Evolutionary conservation across 1,140 invertebrate genomes (phyloP).

Genomic region (Zaprionus vittiger): DNA sequence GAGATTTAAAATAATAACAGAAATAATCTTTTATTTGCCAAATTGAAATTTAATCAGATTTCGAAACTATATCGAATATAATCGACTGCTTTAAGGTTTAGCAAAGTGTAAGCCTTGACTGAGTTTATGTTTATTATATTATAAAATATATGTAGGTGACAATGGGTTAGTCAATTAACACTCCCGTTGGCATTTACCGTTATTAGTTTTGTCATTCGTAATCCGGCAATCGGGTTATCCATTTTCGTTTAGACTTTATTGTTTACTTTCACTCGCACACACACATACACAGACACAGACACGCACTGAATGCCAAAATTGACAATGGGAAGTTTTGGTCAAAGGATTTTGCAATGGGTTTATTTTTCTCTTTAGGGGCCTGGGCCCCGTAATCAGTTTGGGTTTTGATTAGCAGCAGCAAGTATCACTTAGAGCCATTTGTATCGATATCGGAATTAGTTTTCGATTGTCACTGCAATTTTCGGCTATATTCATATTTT

Average conservation of each 20-base stretch:
- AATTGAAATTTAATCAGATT: too few relatives aligned
- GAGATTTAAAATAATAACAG: too few relatives aligned
- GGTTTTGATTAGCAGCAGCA: slow-evolving; percentile 1
- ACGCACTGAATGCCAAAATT: slow-evolving; percentile 24
- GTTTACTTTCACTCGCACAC: slow-evolving; percentile 67
- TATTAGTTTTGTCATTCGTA: slow-evolving; percentile 60
- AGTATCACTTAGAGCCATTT: slow-evolving; percentile 9
- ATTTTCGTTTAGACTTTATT: slow-evolving; percentile 61
- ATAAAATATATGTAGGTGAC: background rate
- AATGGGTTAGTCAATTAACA: slow-evolving; percentile 30
- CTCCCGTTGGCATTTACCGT: slow-evolving; percentile 56
- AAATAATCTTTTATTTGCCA: too few relatives aligned
- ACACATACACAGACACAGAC: slow-evolving; percentile 22
- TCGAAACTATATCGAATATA: too few relatives aligned
- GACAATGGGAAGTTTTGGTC: slow-evolving; percentile 16
- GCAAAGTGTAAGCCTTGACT: background rate
- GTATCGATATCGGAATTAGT: slow-evolving; percentile 2
- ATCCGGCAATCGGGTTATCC: slow-evolving; percentile 47
- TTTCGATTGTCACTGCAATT: slow-evolving; percentile 13
- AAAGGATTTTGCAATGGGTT: slow-evolving; percentile 43
- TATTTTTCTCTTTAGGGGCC: slow-evolving; percentile 17
- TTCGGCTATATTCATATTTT: slow-evolving; percentile 57
- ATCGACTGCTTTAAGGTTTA: too few relatives aligned
- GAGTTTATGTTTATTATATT: background rate
- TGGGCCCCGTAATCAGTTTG: slow-evolving; percentile 15